Conservation (phyloP, 2,113 vertebrate genomes). For the Hemiprocne comata region DNA sequence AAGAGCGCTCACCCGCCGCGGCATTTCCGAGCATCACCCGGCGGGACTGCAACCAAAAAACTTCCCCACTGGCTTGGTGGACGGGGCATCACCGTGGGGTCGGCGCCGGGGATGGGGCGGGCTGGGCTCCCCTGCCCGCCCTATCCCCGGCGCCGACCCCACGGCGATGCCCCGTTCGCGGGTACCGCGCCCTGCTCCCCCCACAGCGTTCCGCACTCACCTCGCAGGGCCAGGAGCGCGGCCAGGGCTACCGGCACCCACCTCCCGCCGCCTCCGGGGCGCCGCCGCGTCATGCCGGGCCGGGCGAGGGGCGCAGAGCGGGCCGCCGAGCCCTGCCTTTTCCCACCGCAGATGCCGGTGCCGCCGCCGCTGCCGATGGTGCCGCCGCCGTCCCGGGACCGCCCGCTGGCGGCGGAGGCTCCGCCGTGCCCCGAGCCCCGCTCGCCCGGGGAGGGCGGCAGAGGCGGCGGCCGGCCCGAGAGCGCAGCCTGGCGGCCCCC, state of each 20-base stretch:
- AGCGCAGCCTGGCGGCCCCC: constrained; percentile 69
- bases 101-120: background rate
- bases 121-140: background rate
- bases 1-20: background rate
- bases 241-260: constrained; percentile 68
- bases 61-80: background rate
- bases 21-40: constrained; percentile 54
- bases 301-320: background rate
- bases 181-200: background rate
- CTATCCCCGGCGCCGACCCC: background rate
- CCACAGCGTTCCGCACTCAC: constrained; percentile 53
- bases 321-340: background rate
- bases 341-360: background rate
- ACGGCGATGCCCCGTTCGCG: background rate
- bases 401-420: background rate
- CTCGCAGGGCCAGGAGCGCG: constrained; percentile 69
- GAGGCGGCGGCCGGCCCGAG: constrained; percentile 30
- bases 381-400: constrained; percentile 24
- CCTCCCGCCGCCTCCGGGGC: constrained; percentile 39
- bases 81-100: background rate
- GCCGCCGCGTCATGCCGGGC: constrained; percentile 69
- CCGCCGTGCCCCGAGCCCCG: background rate
- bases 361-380: background rate
- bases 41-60: constrained; percentile 20
- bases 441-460: constrained; percentile 24